Percentiles rank a stretch among this genome's conserved stretches.
phyloP scores from a whole-genome alignment of 2,797 vertebrate species.

The Chaetodon trifasciatus region DNA sequence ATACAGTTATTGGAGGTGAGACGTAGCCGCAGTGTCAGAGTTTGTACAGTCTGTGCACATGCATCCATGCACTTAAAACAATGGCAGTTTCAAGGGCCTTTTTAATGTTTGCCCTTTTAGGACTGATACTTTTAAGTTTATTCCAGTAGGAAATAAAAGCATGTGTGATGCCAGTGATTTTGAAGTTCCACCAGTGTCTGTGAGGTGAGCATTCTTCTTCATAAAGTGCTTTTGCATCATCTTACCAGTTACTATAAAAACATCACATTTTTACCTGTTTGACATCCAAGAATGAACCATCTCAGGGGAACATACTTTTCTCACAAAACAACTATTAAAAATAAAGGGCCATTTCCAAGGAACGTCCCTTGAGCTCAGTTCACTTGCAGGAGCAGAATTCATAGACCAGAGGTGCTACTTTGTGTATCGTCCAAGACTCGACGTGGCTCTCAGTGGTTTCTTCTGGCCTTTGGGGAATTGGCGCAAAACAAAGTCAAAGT shows the following conservation, averaged over 20 bases:
- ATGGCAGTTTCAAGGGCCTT: neutral
- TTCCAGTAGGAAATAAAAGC: constrained; percentile 33
- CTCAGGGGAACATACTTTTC: neutral
- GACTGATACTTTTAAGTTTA: constrained; percentile 4
- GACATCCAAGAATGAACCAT: neutral
- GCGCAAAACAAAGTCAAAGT: constrained; percentile 88
- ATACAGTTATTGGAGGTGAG: neutral
- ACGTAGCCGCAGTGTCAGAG: neutral
- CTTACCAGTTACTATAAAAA: constrained; percentile 12
- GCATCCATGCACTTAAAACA: neutral
- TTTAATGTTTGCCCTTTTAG: neutral
- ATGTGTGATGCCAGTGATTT: constrained; percentile 7
- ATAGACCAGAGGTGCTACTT: constrained; percentile 50
- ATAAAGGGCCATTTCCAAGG: neutral
- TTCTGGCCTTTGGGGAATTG: constrained; percentile 68
- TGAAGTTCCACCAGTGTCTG: neutral
- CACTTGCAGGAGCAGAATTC: neutral
- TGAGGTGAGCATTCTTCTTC: constrained; percentile 18
- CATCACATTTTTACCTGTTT: constrained; percentile 15
- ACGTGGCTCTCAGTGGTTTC: constrained; percentile 64
- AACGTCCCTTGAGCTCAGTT: neutral
- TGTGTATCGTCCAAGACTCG: constrained; percentile 64
- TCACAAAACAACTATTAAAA: constrained; percentile 8
- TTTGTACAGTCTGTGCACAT: neutral
- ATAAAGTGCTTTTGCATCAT: constrained; percentile 75